Evolutionary conservation across 2,113 vertebrate species (phyloP).

Genomic region (Anoplopoma fimbria): DNA sequence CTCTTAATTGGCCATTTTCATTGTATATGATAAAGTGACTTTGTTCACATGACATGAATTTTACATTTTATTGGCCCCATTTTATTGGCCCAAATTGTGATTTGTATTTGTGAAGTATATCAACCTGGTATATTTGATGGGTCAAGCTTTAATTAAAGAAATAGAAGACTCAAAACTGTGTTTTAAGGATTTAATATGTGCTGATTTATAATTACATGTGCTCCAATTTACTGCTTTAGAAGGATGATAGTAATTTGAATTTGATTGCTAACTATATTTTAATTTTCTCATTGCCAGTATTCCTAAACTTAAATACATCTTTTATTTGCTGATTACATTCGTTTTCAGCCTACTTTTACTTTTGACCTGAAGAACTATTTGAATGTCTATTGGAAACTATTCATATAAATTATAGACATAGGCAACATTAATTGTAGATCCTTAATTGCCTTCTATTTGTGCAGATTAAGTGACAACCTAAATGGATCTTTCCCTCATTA

Average conservation of each 20-base stretch:
- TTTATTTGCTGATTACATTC: too few species aligned
- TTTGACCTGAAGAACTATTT: not conserved
- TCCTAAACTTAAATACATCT: not conserved
- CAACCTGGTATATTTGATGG: not conserved
- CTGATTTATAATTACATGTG: not conserved
- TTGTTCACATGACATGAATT: conserved; percentile 1
- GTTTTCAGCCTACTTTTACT: not conserved
- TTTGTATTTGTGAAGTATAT: not conserved
- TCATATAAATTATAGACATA: not conserved
- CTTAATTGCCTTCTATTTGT: conserved; percentile 6
- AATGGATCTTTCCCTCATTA: conserved; percentile 49
- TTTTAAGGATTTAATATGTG: not conserved
- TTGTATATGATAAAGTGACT: not conserved
- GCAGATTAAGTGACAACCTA: conserved; percentile 33
- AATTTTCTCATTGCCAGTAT: not conserved
- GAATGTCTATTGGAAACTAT: not conserved
- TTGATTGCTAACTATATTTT: too few species aligned
- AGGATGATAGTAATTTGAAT: not conserved
- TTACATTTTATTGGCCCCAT: not conserved
- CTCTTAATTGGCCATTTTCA: not conserved
- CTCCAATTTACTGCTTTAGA: not conserved
- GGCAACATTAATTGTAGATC: not conserved
- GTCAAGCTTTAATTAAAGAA: not conserved
- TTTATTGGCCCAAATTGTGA: not conserved
- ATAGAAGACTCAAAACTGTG: too few species aligned